A percentile compares a stretch with the other conserved stretches of the same genome.
Conservation (phyloP, 2,888 invertebrate genomes). For the Aporophyla lueneburgensis region DNA sequence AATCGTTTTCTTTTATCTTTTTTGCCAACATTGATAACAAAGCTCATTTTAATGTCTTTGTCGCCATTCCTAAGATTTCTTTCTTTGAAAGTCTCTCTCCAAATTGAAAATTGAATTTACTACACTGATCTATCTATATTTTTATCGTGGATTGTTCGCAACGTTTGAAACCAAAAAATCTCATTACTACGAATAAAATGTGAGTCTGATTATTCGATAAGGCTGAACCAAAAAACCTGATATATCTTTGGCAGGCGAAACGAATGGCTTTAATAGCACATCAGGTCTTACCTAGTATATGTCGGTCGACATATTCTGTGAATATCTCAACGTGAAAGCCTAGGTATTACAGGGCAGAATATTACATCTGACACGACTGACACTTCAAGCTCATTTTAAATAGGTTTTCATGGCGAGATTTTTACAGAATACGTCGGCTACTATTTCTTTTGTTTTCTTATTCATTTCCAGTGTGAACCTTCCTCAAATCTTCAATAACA, state of each 20-base stretch:
- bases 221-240: background rate
- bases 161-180: background rate
- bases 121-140: background rate
- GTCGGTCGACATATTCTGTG: background rate
- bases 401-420: background rate
- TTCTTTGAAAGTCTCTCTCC: slow-evolving; percentile 16
- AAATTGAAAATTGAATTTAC: background rate
- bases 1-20: slow-evolving; percentile 23
- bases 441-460: slow-evolving; percentile 1
- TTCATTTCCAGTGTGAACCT: background rate
- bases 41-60: slow-evolving; percentile 23
- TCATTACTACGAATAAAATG: background rate
- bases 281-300: background rate
- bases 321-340: background rate
- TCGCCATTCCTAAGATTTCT: slow-evolving; percentile 14
- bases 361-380: too few relatives aligned
- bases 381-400: background rate
- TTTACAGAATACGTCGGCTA: background rate
- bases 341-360: too few relatives aligned
- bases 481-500: slow-evolving; percentile 19
- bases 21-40: slow-evolving; percentile 20
- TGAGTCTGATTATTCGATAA: background rate
- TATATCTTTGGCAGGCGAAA: background rate
- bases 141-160: background rate
- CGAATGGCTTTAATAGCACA: background rate